phyloP scores from a whole-genome alignment of 2,113 vertebrate species.

The Tupaia tana region DNA sequence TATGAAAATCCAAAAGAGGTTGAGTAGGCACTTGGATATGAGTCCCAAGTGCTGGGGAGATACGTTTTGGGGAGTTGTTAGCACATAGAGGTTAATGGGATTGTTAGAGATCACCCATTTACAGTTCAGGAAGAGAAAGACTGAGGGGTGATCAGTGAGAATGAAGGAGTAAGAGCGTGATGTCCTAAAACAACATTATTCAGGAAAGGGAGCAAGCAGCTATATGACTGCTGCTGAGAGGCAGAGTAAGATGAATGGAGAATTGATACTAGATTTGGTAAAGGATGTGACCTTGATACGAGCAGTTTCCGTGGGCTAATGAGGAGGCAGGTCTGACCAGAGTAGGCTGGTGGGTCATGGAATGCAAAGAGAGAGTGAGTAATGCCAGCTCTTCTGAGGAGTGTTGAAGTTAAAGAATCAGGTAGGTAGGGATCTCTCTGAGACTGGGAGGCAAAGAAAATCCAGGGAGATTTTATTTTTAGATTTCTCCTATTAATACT shows the following conservation, averaged over 20 bases:
- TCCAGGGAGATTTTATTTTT: background rate
- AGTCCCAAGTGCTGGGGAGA: background rate
- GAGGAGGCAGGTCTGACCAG: background rate
- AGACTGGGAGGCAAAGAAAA: background rate
- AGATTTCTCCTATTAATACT: background rate
- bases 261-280: background rate
- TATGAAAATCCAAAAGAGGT: background rate
- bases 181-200: background rate
- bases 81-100: background rate
- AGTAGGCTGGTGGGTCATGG: background rate
- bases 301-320: background rate
- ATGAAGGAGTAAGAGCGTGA: background rate
- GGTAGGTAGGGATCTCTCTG: background rate
- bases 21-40: background rate
- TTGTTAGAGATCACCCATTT: background rate
- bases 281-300: background rate
- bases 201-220: background rate
- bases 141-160: background rate
- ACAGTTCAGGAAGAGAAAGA: conserved; percentile 24
- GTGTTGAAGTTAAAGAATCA: background rate
- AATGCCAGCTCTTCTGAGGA: background rate
- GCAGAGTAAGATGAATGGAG: background rate
- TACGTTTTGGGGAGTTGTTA: background rate
- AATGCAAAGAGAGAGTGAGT: background rate
- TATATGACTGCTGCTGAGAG: background rate